Percentiles rank a stretch among this genome's conserved stretches.
Evolutionary conservation across 2,113 vertebrate genomes (phyloP).

Genomic region (Acrocephalus kingi): DNA sequence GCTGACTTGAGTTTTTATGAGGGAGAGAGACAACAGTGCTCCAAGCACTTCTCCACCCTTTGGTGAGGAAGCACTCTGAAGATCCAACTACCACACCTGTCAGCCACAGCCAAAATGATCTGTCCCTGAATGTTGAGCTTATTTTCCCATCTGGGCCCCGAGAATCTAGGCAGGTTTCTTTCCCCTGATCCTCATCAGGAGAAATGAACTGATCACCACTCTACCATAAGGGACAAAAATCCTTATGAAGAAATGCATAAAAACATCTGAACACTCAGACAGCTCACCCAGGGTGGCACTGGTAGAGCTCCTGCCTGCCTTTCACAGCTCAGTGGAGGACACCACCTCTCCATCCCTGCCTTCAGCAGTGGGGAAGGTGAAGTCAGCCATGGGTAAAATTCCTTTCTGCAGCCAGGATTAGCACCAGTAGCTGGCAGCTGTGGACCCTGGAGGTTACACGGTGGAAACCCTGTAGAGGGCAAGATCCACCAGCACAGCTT

Average conservation of each 20-base stretch:
- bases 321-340: neutral
- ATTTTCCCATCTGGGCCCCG: neutral
- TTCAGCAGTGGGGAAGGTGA: neutral
- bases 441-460: no score
- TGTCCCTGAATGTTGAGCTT: neutral
- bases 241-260: neutral
- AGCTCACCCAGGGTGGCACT: accelerated
- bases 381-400: neutral
- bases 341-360: neutral
- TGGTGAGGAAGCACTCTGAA: neutral
- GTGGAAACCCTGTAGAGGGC: neutral
- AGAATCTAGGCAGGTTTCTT: neutral
- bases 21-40: neutral
- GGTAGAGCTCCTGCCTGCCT: neutral
- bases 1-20: neutral
- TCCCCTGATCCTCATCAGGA: neutral
- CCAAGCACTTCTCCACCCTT: neutral
- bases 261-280: neutral
- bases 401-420: neutral
- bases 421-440: neutral
- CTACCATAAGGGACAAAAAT: neutral
- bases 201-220: neutral
- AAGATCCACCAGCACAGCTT: neutral
- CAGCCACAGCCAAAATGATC: neutral
- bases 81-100: neutral